A percentile compares a stretch with the other conserved stretches of the same genome.
These are phyloP conservation scores for Acrocephalus arundinaceus DNA, from an alignment of 2,113 vertebrate species.

Conservation along the genomic window DNA sequence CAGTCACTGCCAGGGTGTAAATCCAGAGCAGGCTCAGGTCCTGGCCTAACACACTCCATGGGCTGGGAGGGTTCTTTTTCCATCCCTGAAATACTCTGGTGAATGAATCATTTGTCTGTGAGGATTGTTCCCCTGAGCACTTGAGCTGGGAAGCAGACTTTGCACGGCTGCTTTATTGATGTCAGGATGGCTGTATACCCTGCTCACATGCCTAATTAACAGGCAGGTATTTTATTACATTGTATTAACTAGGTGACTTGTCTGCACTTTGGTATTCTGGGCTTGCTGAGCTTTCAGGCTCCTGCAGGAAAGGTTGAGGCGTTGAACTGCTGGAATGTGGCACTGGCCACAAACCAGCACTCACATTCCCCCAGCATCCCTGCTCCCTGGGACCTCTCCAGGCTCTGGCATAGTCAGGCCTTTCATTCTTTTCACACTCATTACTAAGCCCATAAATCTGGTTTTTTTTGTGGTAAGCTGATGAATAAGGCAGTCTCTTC, in stretches of 20 bases:
- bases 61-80: not conserved
- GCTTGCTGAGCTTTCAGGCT: not conserved
- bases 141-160: slow-evolving; percentile 35
- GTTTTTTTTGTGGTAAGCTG: slow-evolving; percentile 10
- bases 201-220: not conserved
- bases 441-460: slow-evolving; percentile 24
- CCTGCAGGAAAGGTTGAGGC: not conserved
- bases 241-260: slow-evolving; percentile 46
- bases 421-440: not conserved
- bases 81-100: not conserved
- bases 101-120: slow-evolving; percentile 35
- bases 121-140: slow-evolving; percentile 52
- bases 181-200: not conserved
- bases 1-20: not conserved
- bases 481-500: slow-evolving; percentile 19
- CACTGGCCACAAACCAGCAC: not conserved
- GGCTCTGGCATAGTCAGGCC: not conserved
- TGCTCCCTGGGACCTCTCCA: not conserved
- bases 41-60: not conserved
- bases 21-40: not conserved
- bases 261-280: slow-evolving; percentile 17
- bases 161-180: slow-evolving; percentile 30
- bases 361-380: accelerated
- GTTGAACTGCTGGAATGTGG: not conserved
- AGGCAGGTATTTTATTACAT: slow-evolving; percentile 31